Conservation (phyloP, 1,140 invertebrate species). For the Pectinophora gossypiella region DNA sequence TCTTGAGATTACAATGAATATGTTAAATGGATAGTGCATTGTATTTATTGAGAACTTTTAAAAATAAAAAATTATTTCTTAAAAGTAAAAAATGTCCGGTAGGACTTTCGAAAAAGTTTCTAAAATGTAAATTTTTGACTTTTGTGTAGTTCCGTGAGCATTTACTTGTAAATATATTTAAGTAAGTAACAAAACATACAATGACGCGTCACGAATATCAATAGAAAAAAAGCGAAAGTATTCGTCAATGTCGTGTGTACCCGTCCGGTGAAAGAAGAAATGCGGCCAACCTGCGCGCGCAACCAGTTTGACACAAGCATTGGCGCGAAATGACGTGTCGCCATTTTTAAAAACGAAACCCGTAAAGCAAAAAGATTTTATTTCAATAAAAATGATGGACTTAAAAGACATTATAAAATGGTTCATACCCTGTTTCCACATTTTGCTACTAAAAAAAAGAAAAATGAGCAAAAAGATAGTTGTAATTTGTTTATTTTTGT, state of each 20-base stretch:
- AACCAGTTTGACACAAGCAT: constrained; percentile 37
- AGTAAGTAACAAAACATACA: neutral
- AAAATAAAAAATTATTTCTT: too few relatives aligned
- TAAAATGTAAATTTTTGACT: constrained; percentile 13
- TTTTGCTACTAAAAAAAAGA: constrained; percentile 37
- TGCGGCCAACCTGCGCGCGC: constrained; percentile 25
- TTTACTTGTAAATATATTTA: neutral
- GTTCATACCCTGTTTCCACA: constrained; percentile 66
- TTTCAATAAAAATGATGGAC: constrained; percentile 42
- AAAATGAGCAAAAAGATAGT: constrained; percentile 30
- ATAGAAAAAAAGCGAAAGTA: neutral
- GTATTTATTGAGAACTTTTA: too few relatives aligned
- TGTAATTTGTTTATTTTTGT: constrained; percentile 50
- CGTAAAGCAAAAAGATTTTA: constrained; percentile 12
- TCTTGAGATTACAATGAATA: too few relatives aligned
- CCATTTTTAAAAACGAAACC: constrained; percentile 8
- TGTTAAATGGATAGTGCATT: too few relatives aligned
- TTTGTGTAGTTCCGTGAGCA: too few relatives aligned
- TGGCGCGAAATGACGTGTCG: constrained; percentile 41
- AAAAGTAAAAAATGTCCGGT: too few relatives aligned
- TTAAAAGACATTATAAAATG: constrained; percentile 67
- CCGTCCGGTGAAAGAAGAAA: constrained; percentile 60
- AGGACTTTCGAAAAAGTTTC: neutral
- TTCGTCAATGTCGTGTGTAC: neutral
- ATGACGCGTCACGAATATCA: neutral